phyloP scores from a whole-genome alignment of 2,888 invertebrate species.

The Agrochola macilenta region DNA sequence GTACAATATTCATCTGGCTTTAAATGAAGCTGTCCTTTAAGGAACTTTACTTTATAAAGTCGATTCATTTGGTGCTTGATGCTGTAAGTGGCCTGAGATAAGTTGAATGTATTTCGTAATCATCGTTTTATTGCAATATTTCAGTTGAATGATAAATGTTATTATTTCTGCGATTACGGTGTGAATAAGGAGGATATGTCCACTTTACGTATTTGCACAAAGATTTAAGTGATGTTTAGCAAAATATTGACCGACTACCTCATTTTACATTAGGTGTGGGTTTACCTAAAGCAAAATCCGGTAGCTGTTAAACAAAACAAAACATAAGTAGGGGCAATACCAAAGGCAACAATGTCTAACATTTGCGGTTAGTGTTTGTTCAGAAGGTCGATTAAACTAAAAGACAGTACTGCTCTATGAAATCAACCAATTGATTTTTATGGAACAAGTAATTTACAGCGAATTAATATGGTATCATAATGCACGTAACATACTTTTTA shows the following conservation, averaged over 20 bases:
- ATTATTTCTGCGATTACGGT: conserved; percentile 27
- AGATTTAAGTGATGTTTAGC: conserved; percentile 24
- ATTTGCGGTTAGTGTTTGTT: neutral
- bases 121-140: conserved; percentile 28
- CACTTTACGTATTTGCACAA: conserved; percentile 45
- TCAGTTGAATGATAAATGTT: conserved; percentile 41
- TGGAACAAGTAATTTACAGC: neutral
- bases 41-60: conserved; percentile 31
- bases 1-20: conserved; percentile 53
- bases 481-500: neutral
- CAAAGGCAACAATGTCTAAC: neutral
- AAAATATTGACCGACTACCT: conserved; percentile 38
- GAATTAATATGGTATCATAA: neutral
- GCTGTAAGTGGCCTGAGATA: conserved; percentile 42
- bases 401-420: neutral
- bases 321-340: neutral
- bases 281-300: conserved; percentile 2
- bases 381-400: neutral
- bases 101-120: conserved; percentile 37
- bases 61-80: conserved; percentile 25
- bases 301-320: conserved; percentile 1
- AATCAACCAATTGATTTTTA: neutral
- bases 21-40: conserved; percentile 29
- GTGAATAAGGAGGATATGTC: conserved; percentile 41
- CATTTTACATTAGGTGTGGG: conserved; percentile 13